Conservation (phyloP, 2,113 vertebrate genomes). For the Phyllostomus hastatus region DNA sequence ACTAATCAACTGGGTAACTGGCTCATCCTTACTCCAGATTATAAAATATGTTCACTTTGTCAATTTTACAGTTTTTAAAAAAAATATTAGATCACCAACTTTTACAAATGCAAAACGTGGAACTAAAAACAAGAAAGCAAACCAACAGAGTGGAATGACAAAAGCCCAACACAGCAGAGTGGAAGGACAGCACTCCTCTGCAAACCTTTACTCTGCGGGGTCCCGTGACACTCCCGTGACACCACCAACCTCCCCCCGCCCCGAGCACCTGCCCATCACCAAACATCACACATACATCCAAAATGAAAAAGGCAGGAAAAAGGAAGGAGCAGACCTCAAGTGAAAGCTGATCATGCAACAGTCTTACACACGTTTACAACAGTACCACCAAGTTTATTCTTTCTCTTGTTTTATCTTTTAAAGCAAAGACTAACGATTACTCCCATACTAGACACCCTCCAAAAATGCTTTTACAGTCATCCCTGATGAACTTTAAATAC, state of each 20-base stretch:
- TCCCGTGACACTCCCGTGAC: neutral
- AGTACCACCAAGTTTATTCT: neutral
- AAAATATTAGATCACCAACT: neutral
- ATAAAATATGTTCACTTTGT: neutral
- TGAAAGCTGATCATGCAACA: neutral
- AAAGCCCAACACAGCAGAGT: neutral
- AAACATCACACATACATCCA: neutral
- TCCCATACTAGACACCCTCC: neutral
- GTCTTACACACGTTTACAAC: neutral
- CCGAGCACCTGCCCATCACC: neutral
- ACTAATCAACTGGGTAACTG: neutral
- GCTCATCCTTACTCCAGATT: neutral
- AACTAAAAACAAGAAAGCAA: neutral
- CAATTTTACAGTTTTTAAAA: neutral
- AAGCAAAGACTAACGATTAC: slow-evolving; percentile 12
- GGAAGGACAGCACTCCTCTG: neutral
- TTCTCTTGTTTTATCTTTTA: neutral
- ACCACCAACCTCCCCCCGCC: neutral
- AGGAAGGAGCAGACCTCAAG: neutral
- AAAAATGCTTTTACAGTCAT: slow-evolving; percentile 20
- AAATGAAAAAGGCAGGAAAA: neutral
- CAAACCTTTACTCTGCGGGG: neutral
- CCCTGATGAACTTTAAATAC: neutral
- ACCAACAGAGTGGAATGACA: neutral
- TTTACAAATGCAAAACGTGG: neutral